Conservation (phyloP, 2,888 invertebrate genomes). For the Hylaea fasciaria region DNA sequence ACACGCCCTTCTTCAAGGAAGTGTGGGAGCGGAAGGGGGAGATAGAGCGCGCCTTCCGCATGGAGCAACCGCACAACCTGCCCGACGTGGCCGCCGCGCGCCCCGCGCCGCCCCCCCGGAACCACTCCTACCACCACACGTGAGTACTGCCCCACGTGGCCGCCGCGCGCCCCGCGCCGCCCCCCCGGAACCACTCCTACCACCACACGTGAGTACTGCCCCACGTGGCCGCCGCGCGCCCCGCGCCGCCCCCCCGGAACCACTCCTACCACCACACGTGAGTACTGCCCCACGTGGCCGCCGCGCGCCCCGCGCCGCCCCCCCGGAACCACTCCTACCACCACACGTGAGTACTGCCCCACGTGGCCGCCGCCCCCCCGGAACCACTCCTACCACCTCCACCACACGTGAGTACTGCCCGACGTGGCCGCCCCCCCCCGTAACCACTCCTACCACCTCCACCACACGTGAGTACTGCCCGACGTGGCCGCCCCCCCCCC, state of each 20-base stretch:
- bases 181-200: conserved; percentile 91
- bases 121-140: conserved; percentile 90
- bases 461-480: no score
- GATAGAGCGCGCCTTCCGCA: conserved; percentile 96
- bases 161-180: no score
- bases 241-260: no score
- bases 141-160: conserved; percentile 46
- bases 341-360: conserved; percentile 73
- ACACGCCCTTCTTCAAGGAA: conserved; percentile 97
- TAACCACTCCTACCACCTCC: no score
- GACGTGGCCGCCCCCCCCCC: conserved; percentile 88
- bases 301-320: no score
- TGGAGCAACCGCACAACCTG: conserved; percentile 90
- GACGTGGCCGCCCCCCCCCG: conserved; percentile 86
- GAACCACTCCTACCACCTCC: conserved; percentile 91
- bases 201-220: conserved; percentile 82
- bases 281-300: conserved; percentile 37
- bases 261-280: conserved; percentile 88
- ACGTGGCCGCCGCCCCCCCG: no score
- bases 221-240: no score
- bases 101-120: conserved; percentile 88
- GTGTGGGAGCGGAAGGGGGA: conserved; percentile 98
- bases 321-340: conserved; percentile 91
- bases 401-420: conserved; percentile 78
- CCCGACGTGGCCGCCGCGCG: conserved; percentile 87